Evolutionary conservation across 2,797 vertebrate genomes (phyloP).

Genomic region (Simalia tracyae): DNA sequence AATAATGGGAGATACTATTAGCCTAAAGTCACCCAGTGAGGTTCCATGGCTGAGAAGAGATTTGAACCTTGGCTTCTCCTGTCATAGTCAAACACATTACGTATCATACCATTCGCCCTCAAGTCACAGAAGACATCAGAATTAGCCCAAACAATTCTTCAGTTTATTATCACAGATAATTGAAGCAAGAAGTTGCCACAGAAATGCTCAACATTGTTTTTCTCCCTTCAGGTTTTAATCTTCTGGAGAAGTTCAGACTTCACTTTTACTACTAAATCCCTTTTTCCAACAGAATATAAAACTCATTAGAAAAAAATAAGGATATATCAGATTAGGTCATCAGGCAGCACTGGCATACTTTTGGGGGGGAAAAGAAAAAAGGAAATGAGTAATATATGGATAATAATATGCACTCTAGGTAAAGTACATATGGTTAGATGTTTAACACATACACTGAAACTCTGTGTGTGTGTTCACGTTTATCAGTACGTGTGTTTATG

Average conservation of each 20-base stretch:
- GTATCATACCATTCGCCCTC: neutral
- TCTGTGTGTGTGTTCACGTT: neutral
- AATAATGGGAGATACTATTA: neutral
- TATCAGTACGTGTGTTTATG: neutral
- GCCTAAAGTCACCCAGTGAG: neutral
- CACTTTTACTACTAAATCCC: neutral
- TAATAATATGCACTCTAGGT: constrained; percentile 4
- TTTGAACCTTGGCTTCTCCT: neutral
- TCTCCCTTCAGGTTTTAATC: neutral
- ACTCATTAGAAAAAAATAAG: neutral
- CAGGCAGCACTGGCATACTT: constrained; percentile 5
- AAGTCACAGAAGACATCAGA: neutral
- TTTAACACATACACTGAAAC: constrained; percentile 37
- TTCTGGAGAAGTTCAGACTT: neutral
- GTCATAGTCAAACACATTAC: neutral
- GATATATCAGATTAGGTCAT: constrained; percentile 4
- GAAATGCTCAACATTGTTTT: neutral
- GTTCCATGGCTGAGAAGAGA: neutral
- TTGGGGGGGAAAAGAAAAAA: neutral
- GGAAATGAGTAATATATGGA: neutral
- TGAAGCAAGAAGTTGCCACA: neutral
- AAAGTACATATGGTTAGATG: neutral
- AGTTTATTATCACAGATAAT: neutral
- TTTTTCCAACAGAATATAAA: constrained; percentile 2
- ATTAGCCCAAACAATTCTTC: neutral